Conservation (phyloP, 2,113 vertebrate genomes). For the Sander vitreus region DNA sequence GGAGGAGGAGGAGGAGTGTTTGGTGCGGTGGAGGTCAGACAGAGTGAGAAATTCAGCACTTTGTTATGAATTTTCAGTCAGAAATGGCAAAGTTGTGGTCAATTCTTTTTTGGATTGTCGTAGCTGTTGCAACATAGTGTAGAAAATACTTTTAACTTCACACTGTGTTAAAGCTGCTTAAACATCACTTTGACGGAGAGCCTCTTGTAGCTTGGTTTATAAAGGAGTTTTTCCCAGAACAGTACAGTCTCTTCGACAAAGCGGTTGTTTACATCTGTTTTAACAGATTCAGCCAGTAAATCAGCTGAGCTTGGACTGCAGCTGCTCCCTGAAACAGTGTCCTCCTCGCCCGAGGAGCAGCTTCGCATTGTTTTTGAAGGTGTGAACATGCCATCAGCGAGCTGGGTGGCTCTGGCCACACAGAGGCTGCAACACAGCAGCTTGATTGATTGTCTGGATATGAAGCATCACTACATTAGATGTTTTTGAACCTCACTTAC, state of each 20-base stretch:
- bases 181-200: neutral
- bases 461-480: too few species aligned
- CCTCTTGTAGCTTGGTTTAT: neutral
- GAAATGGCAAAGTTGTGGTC: neutral
- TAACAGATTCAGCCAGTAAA: neutral
- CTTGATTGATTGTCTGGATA: too few species aligned
- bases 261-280: neutral
- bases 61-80: neutral
- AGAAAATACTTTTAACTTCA: neutral
- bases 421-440: too few species aligned
- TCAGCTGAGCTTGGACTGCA: too few species aligned
- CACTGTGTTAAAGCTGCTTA: neutral
- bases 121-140: neutral
- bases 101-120: neutral
- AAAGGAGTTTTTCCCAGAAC: neutral
- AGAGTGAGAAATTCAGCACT: neutral
- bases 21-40: neutral
- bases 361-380: too few species aligned
- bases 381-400: too few species aligned
- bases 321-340: too few species aligned
- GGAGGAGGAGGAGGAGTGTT: neutral
- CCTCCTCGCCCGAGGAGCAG: too few species aligned
- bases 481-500: too few species aligned
- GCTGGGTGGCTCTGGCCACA: too few species aligned
- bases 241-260: neutral